A percentile compares a stretch with the other conserved stretches of the same genome.
phyloP scores from a whole-genome alignment of 2,113 vertebrate species.

The Dolichotis patagonum region DNA sequence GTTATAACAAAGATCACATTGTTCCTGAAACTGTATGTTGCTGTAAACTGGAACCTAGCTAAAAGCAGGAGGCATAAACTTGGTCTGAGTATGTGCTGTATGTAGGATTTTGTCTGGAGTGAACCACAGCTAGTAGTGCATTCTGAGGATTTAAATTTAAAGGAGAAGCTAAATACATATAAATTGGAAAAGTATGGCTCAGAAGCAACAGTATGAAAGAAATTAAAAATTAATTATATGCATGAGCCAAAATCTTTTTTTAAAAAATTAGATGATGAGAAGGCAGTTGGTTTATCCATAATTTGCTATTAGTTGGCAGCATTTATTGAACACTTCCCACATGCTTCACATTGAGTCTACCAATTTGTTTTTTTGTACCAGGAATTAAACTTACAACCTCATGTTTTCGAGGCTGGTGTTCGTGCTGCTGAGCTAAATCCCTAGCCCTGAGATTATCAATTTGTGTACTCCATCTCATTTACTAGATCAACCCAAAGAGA shows the following conservation, averaged over 20 bases:
- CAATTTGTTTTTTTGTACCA: background rate
- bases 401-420: too few relatives aligned
- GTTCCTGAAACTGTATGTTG: slow-evolving; percentile 6
- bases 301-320: background rate
- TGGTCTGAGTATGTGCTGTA: background rate
- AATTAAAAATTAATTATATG: background rate
- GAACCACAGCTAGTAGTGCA: background rate
- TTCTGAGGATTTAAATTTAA: background rate
- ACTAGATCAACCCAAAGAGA: background rate
- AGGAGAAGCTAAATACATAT: background rate
- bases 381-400: too few relatives aligned
- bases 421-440: too few relatives aligned
- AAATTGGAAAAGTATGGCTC: background rate
- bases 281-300: background rate
- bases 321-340: background rate
- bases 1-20: background rate
- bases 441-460: background rate
- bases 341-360: background rate
- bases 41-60: background rate
- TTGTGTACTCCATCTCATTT: slow-evolving; percentile 21
- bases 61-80: background rate
- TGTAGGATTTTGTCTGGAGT: background rate
- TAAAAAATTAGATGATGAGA: background rate
- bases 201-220: slow-evolving; percentile 43
- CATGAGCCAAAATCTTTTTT: background rate